Base-by-base conservation (phyloP, 2,888 invertebrate species). In the Acronicta aceris region DNA sequence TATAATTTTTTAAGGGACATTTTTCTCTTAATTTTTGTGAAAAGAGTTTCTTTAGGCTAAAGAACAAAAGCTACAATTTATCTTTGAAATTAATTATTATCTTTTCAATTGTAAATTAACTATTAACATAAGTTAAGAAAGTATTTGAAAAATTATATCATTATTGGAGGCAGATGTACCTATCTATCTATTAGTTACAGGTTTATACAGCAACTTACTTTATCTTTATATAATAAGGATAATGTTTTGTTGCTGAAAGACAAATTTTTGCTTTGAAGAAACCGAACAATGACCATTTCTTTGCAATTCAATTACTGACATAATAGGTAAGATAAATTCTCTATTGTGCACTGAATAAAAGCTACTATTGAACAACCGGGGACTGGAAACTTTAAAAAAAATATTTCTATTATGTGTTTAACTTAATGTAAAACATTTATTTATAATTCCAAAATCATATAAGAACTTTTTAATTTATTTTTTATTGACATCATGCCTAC, bases 251-350 rank as follows among this genome's bases (percentile, higher is more conserved):
- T 51, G 16, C 36, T 56, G 25, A 57, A 69, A 33, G n/a, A 33
- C 49, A 53, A 67, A 49, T 63, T 57, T 61, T 57, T 10, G 16
- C 38, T 56, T 49, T 43, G 16, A 9, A 55, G 47, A 43, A 57
- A 68, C 30, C 43, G 43, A 57, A 68, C 51, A 57, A 67, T 49
- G 49, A 45, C 40, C 36, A 58, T 58, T 57, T 49, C 45, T 40
- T 49, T 58, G 43, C 48, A 15, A 69, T 69, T 67, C 57, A 63
- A 67, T 63, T 63, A 63, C 67, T 50, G 7, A 16, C 49, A 46
- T 53, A 63, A 50, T 50, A 58, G 42, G 46, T 53, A 46, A 53
- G 52, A 45, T 53, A 57, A 8, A 58, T 63, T 53, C n/a, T 53
- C 49, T 50, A 63, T 63, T 67, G 57, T 69, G 48, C 41, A 42